Base-by-base conservation (phyloP, 2,797 vertebrate genomes). In the Melanogrammus aeglefinus region DNA sequence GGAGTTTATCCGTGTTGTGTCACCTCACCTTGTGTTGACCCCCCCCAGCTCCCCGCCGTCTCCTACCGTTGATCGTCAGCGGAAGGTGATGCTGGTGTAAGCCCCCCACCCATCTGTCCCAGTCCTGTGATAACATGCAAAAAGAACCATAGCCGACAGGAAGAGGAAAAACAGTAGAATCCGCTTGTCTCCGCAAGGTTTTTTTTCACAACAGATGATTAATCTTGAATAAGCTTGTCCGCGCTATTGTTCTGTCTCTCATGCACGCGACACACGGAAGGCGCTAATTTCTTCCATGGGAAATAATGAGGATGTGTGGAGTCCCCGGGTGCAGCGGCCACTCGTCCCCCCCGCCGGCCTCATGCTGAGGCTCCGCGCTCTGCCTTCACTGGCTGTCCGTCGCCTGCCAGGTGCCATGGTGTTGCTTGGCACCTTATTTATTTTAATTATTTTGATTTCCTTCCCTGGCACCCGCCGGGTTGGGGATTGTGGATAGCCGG, bases 391-490 rank as follows among this genome's bases (percentile, higher is more conserved):
- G 70, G 27, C 76, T 73, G 10, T 8, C 85, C 81, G 85, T 80
- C 79, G 69, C 86, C 88, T 88, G 83, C 89, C 86, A 84, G 82
- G 86, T 89, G 89, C 83, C 87, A 88, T 82, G 84, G 88, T 81
- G 81, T 78, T 77, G 87, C 87, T 91, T 91, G 84, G 90, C 90
- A 90, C 90, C 92, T 93, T 93, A 93, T 94, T 94, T 92, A 93
- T 94, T 94, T 91, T 92, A 94, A 94, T 94, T 92, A 94, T 94
- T 94, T 93, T 91, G 90, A 93, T 92, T 93, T 89, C 83, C 79
- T 80, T 88, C 85, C 77, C 85, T 90, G 90, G 88, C 91, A 88
- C 88, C 84, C 80, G 83, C n/a, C 82, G 83, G 88, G 86, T 88
- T 79, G 78, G 83, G 86, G 89, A 87, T 77, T 75, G 88, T 87